A percentile compares a stretch with the other conserved stretches of the same genome.
phyloP scores from a whole-genome alignment of 2,888 invertebrate species.

The Papilio gigon region DNA sequence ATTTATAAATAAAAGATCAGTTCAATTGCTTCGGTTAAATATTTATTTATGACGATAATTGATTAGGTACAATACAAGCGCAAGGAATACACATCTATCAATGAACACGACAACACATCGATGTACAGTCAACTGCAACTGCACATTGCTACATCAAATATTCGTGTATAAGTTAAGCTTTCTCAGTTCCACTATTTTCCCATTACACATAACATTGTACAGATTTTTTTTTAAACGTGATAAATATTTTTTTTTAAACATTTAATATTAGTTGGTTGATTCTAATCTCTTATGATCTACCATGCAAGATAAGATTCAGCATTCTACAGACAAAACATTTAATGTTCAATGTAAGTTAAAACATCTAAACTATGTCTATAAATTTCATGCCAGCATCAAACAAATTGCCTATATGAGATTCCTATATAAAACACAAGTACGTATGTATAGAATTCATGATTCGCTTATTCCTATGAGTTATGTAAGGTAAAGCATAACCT shows the following conservation, averaged over 20 bases:
- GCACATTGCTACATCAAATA: constrained; percentile 59
- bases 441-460: constrained; percentile 44
- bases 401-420: constrained; percentile 62
- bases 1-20: constrained; percentile 51
- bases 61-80: constrained; percentile 72
- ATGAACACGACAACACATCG: constrained; percentile 64
- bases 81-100: constrained; percentile 71
- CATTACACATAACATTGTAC: constrained; percentile 72
- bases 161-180: constrained; percentile 63
- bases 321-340: constrained; percentile 72
- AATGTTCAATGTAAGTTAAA: constrained; percentile 65
- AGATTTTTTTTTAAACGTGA: constrained; percentile 64
- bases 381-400: constrained; percentile 53
- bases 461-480: constrained; percentile 42
- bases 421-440: constrained; percentile 51
- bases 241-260: constrained; percentile 60
- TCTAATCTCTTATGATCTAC: constrained; percentile 66
- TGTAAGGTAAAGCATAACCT: constrained; percentile 24
- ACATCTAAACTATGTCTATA: constrained; percentile 59
- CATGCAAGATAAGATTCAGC: constrained; percentile 75
- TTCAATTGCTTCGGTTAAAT: constrained; percentile 73
- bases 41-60: constrained; percentile 76
- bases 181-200: constrained; percentile 58
- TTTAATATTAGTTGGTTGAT: constrained; percentile 66
- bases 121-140: constrained; percentile 67